A percentile compares a stretch with the other conserved stretches of the same genome.
phyloP scores from a whole-genome alignment of 2,888 invertebrate genomes.

The Caenorhabditis parvicauda region DNA sequence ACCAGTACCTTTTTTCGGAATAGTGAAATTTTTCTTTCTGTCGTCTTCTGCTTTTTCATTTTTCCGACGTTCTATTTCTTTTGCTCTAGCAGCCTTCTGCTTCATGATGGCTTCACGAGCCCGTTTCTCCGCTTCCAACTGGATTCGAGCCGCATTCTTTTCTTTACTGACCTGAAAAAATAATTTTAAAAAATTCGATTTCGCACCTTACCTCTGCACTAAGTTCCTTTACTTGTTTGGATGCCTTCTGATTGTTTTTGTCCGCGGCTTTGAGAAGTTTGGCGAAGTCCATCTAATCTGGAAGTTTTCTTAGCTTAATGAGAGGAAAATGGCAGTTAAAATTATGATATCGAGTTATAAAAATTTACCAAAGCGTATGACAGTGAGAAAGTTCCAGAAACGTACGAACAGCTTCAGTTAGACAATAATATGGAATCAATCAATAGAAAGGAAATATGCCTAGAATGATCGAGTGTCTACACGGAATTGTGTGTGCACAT shows the following conservation, averaged over 20 bases:
- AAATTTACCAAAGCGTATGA: no score
- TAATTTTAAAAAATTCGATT: slow-evolving; percentile 3
- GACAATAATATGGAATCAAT: no score
- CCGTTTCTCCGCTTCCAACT: slow-evolving; percentile 19
- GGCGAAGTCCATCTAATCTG: slow-evolving; percentile 45
- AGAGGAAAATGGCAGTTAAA: no score
- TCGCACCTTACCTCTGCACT: slow-evolving; percentile 19
- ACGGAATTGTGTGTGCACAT: no score
- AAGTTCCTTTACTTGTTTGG: slow-evolving; percentile 22
- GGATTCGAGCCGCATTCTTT: slow-evolving; percentile 11
- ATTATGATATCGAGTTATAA: no score
- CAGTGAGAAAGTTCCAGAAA: no score
- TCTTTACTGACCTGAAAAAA: slow-evolving; percentile 14
- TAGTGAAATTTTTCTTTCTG: slow-evolving; percentile 27
- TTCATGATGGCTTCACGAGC: slow-evolving; percentile 14
- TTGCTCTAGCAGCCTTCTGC: slow-evolving; percentile 20
- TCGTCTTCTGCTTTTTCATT: not conserved
- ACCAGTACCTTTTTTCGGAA: slow-evolving; percentile 37
- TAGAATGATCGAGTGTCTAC: no score
- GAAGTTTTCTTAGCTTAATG: no score
- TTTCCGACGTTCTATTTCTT: slow-evolving; percentile 6
- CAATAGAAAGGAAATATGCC: no score
- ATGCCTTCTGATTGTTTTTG: slow-evolving; percentile 30
- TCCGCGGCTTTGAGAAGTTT: slow-evolving; percentile 28
- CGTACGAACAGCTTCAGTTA: no score